Conservation (phyloP, 2,113 vertebrate species). For the Myotis davidii region DNA sequence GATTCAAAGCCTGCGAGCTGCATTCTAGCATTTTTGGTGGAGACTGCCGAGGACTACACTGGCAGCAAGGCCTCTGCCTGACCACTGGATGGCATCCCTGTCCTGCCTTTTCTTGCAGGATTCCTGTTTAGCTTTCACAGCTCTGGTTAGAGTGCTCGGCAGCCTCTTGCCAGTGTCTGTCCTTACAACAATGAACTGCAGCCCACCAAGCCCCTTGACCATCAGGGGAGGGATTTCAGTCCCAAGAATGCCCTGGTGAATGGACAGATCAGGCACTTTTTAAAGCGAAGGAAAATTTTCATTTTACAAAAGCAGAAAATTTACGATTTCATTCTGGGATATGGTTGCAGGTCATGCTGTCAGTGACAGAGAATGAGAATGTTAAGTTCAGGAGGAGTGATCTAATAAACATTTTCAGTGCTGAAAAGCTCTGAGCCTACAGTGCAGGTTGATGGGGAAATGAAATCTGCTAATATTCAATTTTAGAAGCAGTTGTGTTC, state of each 20-base stretch:
- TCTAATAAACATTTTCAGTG: not conserved
- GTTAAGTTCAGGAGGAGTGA: not conserved
- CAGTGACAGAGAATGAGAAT: not conserved
- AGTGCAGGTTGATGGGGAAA: slow-evolving; percentile 5
- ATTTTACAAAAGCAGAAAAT: not conserved
- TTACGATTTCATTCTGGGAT: not conserved
- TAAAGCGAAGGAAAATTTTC: not conserved
- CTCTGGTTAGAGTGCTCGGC: slow-evolving; percentile 24
- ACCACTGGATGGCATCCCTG: slow-evolving; percentile 80
- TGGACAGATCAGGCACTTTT: not conserved
- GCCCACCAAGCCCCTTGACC: not conserved
- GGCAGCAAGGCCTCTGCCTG: slow-evolving; percentile 41
- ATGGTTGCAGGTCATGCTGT: not conserved
- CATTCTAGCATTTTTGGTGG: not conserved
- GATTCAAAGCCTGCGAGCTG: not conserved
- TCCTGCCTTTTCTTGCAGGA: slow-evolving; percentile 55
- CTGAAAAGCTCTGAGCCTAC: not conserved
- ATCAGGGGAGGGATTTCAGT: not conserved
- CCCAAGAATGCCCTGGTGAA: not conserved
- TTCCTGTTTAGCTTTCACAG: not conserved
- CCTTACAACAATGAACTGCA: slow-evolving; percentile 27
- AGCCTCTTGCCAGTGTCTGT: not conserved
- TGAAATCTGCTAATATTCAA: slow-evolving; percentile 39
- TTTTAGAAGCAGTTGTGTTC: slow-evolving; percentile 54
- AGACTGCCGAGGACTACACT: not conserved